Evolutionary conservation across 2,113 vertebrate species (phyloP), one percentile per base, ranked within the genome.

Genomic region (Geococcyx californianus): DNA sequence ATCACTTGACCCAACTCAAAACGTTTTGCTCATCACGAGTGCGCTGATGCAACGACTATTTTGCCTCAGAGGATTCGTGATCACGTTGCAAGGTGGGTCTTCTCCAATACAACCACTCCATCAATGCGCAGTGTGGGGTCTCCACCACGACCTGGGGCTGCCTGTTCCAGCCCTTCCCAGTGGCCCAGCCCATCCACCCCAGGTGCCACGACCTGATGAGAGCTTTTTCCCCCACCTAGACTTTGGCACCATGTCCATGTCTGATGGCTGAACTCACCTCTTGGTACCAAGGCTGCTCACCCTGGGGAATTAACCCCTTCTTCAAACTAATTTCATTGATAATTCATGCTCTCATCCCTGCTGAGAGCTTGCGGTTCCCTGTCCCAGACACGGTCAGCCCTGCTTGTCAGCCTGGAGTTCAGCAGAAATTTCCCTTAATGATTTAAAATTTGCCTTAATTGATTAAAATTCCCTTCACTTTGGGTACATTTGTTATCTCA

Each of bases 71-170:
- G n/a, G 52, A 33, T n/a, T 47, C 5, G 1, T 4, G n/a, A 4
- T 23, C 1, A 13, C 42, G 23, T 20, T 60, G 34, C 19, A 4
- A 40, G 20, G 8, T 29, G 44, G n/a, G 7, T 26, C 18, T 28
- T 18, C 67, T 36, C 66, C 63, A 21, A 5, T 1, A 1, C 10
- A 0, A 13, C 6, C 42, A 2, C 29, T 42, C 44, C 44, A 3
- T 2, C 0, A 1, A 6, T 1, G 6, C 15, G 24, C 49, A 25
- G 49, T 1, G 3, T 44, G 4, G 34, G 19, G 33, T 6, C 56
- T 72, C 40, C 55, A 7, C 28, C 59, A 21, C 47, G 4, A 2
- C 52, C 38, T 13, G 0, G 4, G 36, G 34, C 38, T 31, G 33
- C 58, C 40, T 8, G 2, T 28, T n/a, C 20, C 56, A 24, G 31